These are phyloP conservation scores for Bellardia bayeri DNA, from an alignment of 2,888 invertebrate species.

Conservation along the genomic window DNA sequence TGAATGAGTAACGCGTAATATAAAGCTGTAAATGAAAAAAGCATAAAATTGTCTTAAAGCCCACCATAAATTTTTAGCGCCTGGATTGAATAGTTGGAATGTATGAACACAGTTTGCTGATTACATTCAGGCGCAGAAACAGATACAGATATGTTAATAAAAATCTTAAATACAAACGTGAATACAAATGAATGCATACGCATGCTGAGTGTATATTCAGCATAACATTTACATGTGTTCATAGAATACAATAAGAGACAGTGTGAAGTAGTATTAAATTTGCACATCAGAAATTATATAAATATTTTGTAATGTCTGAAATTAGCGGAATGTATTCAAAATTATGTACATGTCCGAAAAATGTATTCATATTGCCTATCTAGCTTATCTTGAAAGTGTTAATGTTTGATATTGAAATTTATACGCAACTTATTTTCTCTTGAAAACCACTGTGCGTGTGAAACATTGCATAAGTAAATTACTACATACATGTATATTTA, in stretches of 20 bases:
- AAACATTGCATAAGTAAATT: constrained; percentile 47
- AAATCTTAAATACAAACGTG: not conserved
- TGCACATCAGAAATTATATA: too few species aligned
- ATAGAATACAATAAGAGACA: too few species aligned
- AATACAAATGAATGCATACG: not conserved
- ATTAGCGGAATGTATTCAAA: too few species aligned
- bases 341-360: too few species aligned
- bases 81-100: not conserved
- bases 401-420: not conserved
- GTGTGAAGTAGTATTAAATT: too few species aligned
- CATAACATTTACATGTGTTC: too few species aligned
- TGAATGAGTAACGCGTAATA: not conserved
- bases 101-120: not conserved
- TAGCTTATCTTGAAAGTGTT: too few species aligned
- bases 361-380: too few species aligned
- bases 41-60: constrained; percentile 20
- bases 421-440: not conserved
- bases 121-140: not conserved
- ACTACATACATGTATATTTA: constrained; percentile 48
- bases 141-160: not conserved
- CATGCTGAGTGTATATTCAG: too few species aligned
- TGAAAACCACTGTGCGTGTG: constrained; percentile 33
- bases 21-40: not conserved
- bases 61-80: not conserved
- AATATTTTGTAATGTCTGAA: too few species aligned